phyloP scores from a whole-genome alignment of 1,140 invertebrate genomes.

The Philotrypesis tridentata region DNA sequence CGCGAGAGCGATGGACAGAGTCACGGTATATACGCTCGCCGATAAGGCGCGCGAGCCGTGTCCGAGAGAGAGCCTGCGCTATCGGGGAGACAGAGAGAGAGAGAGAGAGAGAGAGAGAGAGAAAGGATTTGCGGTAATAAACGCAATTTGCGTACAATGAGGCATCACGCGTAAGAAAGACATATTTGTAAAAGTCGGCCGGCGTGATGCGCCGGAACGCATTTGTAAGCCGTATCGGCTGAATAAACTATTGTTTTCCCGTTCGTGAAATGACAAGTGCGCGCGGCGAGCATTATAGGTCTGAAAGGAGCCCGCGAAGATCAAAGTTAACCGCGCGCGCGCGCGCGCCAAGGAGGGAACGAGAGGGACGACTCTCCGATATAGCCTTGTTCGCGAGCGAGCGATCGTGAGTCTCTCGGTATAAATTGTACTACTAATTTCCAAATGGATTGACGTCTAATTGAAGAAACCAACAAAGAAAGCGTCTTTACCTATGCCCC shows the following conservation, averaged over 20 bases:
- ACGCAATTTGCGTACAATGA: neutral
- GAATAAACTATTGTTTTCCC: constrained; percentile 47
- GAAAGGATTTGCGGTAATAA: neutral
- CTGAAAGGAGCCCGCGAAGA: constrained; percentile 40
- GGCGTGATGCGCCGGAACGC: neutral
- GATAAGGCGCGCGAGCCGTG: no score
- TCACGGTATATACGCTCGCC: neutral
- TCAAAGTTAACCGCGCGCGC: constrained; percentile 54
- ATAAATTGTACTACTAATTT: constrained; percentile 5
- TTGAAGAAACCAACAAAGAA: constrained; percentile 7
- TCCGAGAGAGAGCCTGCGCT: no score
- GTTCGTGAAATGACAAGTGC: constrained; percentile 45
- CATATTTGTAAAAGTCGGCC: neutral
- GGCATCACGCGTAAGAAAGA: neutral
- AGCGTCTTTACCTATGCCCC: neutral
- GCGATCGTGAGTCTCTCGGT: neutral
- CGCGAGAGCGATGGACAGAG: neutral
- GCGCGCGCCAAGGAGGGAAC: no score
- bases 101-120: neutral
- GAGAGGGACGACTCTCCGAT: constrained; percentile 23
- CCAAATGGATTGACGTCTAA: constrained; percentile 18
- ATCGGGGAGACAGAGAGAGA: no score
- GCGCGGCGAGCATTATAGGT: constrained; percentile 31
- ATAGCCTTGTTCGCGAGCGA: constrained; percentile 13
- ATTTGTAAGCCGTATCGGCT: constrained; percentile 25